phyloP scores from a whole-genome alignment of 2,888 invertebrate genomes.

The Calliphora vomitoria region DNA sequence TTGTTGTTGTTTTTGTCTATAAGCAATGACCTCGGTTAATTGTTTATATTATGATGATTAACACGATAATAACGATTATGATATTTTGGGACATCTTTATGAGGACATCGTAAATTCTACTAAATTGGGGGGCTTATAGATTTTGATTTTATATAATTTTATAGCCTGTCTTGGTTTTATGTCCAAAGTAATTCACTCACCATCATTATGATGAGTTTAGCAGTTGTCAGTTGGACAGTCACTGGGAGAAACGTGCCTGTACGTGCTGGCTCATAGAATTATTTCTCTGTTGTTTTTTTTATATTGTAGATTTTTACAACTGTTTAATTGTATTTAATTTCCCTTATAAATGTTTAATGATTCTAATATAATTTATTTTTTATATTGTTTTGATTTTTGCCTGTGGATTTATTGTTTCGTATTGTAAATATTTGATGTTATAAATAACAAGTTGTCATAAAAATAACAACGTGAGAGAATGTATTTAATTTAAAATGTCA shows the following conservation, averaged over 20 bases:
- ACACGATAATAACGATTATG: constrained; percentile 31
- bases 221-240: constrained; percentile 4
- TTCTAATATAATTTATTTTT: constrained; percentile 53
- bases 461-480: constrained; percentile 47
- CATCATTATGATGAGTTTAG: constrained; percentile 28
- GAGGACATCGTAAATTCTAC: constrained; percentile 59
- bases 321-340: constrained; percentile 63
- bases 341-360: constrained; percentile 45
- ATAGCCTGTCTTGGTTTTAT: constrained; percentile 29
- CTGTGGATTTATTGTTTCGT: constrained; percentile 66
- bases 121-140: constrained; percentile 21
- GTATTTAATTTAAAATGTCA: background rate
- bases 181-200: background rate
- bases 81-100: constrained; percentile 19
- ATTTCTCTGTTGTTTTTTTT: constrained; percentile 30
- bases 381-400: constrained; percentile 55
- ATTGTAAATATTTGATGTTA: constrained; percentile 38
- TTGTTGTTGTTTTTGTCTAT: background rate
- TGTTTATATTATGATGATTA: constrained; percentile 51
- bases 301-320: constrained; percentile 45
- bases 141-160: constrained; percentile 45
- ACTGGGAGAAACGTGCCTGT: background rate
- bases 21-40: constrained; percentile 62
- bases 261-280: constrained; percentile 42
- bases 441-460: constrained; percentile 59